Conservation (phyloP, 2,797 vertebrate species). For the Poecile montanus region DNA sequence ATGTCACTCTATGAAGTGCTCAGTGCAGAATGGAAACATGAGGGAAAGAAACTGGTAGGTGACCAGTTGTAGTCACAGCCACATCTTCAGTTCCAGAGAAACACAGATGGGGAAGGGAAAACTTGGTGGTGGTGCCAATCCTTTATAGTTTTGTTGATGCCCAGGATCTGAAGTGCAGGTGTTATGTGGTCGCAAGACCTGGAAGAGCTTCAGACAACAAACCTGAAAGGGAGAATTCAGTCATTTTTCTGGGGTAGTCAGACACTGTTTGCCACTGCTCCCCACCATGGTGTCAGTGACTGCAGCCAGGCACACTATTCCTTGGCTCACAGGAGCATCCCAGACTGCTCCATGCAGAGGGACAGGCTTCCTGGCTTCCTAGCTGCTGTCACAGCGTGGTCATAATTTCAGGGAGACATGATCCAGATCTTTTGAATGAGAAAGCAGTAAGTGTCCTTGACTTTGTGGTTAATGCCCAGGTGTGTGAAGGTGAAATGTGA, state of each 20-base stretch:
- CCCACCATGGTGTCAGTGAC: not conserved
- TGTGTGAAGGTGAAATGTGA: conserved; percentile 24
- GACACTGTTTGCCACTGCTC: not conserved
- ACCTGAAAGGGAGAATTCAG: not conserved
- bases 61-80: not conserved
- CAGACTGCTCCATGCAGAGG: not conserved
- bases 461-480: conserved; percentile 53
- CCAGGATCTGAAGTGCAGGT: not conserved
- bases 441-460: conserved; percentile 48
- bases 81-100: not conserved
- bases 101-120: not conserved
- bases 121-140: not conserved
- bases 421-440: conserved; percentile 50
- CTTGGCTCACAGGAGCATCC: not conserved
- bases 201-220: not conserved
- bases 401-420: conserved; percentile 27
- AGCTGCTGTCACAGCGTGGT: conserved; percentile 13
- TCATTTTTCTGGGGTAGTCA: not conserved
- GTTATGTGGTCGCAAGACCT: rapidly evolving
- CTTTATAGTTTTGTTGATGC: not conserved
- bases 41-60: not conserved
- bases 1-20: not conserved
- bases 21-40: not conserved
- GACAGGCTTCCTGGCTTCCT: not conserved
- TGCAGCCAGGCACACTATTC: not conserved